These are phyloP conservation scores for Lepidocolaptes lacrymiger DNA, from an alignment of 2,797 vertebrate species.

Conservation along the genomic window DNA sequence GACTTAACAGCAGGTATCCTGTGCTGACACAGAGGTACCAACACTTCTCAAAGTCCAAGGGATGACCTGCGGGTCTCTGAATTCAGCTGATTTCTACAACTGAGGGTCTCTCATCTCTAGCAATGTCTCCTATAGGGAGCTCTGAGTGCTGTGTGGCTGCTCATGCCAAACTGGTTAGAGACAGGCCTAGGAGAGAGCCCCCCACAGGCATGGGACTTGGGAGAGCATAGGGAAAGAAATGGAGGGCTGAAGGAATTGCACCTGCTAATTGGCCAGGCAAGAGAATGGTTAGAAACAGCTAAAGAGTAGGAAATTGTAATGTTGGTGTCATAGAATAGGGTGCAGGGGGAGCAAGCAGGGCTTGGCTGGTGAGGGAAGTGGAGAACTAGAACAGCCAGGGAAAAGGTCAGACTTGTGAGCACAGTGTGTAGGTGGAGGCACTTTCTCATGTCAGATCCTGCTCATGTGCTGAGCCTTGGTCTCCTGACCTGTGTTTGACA, in stretches of 20 bases:
- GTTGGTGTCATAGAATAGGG: not conserved
- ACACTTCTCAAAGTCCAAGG: not conserved
- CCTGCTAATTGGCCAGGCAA: not conserved
- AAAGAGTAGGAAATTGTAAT: not conserved
- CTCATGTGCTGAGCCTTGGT: not conserved
- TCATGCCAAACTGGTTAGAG: not conserved
- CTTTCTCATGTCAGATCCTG: not conserved
- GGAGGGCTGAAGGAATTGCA: not conserved
- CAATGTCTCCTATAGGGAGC: not conserved
- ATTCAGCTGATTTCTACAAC: accelerated
- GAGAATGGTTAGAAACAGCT: not conserved
- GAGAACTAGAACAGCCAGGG: not conserved
- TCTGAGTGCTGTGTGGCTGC: not conserved
- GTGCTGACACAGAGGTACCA: not conserved
- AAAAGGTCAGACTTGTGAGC: not conserved
- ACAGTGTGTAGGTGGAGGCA: not conserved
- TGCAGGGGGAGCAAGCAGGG: not conserved
- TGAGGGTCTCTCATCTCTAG: not conserved
- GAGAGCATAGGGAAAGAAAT: not conserved
- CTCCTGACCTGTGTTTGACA: not conserved
- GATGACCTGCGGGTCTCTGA: not conserved
- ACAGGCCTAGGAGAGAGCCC: not conserved
- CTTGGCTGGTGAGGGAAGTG: not conserved
- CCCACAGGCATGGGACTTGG: too few species aligned
- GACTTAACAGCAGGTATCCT: not conserved